phyloP scores from a whole-genome alignment of 2,888 invertebrate species.

The Clivina fossor region DNA sequence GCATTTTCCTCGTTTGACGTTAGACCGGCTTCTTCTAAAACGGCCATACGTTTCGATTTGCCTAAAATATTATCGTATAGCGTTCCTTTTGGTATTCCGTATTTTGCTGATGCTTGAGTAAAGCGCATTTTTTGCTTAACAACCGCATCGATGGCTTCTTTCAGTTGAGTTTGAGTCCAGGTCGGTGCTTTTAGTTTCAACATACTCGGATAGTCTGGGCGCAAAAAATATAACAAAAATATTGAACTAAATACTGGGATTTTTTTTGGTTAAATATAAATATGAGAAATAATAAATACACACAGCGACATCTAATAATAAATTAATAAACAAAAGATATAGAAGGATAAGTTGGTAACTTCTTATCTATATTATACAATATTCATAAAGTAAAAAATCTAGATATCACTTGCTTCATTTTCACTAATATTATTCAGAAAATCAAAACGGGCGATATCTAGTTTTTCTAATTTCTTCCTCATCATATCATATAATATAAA shows the following conservation, averaged over 20 bases:
- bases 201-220: conserved; percentile 62
- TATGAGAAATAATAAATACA: conserved; percentile 28
- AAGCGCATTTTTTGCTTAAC: conserved; percentile 76
- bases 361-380: too few species aligned
- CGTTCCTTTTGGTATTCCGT: conserved; percentile 75
- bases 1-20: conserved; percentile 63
- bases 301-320: not conserved
- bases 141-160: conserved; percentile 75
- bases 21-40: conserved; percentile 69
- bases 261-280: conserved; percentile 15
- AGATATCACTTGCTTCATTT: too few species aligned
- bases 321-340: too few species aligned
- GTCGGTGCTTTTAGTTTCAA: conserved; percentile 74
- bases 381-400: too few species aligned
- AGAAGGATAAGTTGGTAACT: too few species aligned
- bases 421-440: too few species aligned
- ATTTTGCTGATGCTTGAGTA: conserved; percentile 71
- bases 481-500: too few species aligned
- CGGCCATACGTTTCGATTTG: conserved; percentile 75
- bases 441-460: too few species aligned
- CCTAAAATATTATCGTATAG: conserved; percentile 77
- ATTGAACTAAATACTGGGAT: too few species aligned
- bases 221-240: conserved; percentile 41
- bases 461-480: too few species aligned
- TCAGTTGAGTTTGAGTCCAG: conserved; percentile 73